A percentile compares a stretch with the other conserved stretches of the same genome.
These are phyloP conservation scores for Chrosomus eos DNA, from an alignment of 2,797 vertebrate genomes.

Conservation along the genomic window DNA sequence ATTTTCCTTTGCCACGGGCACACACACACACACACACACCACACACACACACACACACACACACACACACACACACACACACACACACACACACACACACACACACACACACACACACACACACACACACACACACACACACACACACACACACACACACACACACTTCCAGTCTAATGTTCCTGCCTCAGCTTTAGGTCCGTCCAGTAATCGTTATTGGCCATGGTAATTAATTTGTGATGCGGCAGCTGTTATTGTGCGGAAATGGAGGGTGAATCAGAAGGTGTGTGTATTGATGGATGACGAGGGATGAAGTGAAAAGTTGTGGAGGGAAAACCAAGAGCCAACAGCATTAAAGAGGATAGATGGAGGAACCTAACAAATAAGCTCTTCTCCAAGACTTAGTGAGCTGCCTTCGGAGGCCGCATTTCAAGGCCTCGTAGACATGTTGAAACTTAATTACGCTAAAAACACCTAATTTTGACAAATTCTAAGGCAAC, in stretches of 20 bases:
- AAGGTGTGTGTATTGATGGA: constrained; percentile 31
- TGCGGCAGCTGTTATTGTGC: constrained; percentile 15
- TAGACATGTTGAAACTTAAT: not conserved
- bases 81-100: not conserved
- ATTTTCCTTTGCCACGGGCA: not conserved
- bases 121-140: not conserved
- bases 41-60: not conserved
- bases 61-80: constrained; percentile 12
- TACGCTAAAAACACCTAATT: not conserved
- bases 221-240: constrained; percentile 25
- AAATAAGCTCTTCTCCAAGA: not conserved
- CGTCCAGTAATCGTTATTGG: constrained; percentile 33
- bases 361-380: constrained; percentile 5
- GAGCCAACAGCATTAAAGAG: constrained; percentile 17
- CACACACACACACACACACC: constrained; percentile 12
- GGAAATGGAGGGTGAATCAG: constrained; percentile 9
- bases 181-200: constrained; percentile 32
- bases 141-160: constrained; percentile 4
- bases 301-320: constrained; percentile 26
- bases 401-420: not conserved
- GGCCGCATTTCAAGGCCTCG: not conserved
- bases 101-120: constrained; percentile 21
- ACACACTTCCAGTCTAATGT: constrained; percentile 13
- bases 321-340: constrained; percentile 21
- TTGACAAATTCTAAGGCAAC: not conserved